Conservation (phyloP, 2,113 vertebrate species). For the Strix uralensis region DNA sequence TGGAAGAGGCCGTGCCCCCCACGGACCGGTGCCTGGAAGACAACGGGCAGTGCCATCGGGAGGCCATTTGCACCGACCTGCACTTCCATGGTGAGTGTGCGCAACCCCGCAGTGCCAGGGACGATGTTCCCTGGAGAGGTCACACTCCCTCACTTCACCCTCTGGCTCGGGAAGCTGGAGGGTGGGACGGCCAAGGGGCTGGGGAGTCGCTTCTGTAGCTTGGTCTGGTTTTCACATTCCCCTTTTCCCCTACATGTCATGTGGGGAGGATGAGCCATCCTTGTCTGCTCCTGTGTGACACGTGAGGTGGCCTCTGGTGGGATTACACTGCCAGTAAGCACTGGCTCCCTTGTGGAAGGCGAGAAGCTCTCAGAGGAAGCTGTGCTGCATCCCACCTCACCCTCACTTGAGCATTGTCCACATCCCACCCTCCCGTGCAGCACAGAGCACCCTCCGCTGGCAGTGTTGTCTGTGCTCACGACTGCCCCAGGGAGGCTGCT, state of each 20-base stretch:
- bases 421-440: background rate
- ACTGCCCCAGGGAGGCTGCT: background rate
- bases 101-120: background rate
- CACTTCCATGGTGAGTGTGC: slow-evolving; percentile 85
- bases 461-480: background rate
- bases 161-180: background rate
- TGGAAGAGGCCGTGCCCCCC: slow-evolving; percentile 80
- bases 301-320: background rate
- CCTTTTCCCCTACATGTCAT: background rate
- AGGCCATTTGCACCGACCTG: slow-evolving; percentile 86
- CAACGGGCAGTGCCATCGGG: slow-evolving; percentile 82
- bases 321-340: background rate
- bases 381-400: background rate
- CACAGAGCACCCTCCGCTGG: background rate
- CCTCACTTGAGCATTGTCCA: background rate
- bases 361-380: background rate
- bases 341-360: background rate
- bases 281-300: fast-evolving
- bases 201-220: background rate
- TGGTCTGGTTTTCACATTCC: background rate
- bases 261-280: fast-evolving
- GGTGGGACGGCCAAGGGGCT: background rate
- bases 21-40: slow-evolving; percentile 84
- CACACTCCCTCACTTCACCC: background rate
- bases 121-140: background rate